Evolutionary conservation across 2,888 invertebrate species (phyloP).

Genomic region (Octodonta nipae): DNA sequence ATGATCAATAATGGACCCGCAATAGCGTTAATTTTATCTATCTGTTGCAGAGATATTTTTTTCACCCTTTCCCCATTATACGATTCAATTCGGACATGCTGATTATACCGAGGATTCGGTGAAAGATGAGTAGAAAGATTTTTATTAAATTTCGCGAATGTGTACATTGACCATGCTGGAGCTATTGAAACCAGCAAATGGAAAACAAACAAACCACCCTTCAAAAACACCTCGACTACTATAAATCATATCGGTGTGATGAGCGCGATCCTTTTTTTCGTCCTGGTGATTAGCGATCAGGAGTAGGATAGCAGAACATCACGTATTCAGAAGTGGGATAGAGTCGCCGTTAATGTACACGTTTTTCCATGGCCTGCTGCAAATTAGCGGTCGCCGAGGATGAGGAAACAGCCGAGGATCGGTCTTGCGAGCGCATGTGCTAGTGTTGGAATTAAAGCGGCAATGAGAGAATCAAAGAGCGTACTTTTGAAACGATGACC

Average conservation of each 20-base stretch:
- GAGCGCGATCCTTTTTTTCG: no score
- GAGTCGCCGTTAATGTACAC: slow-evolving; percentile 19
- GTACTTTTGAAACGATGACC: slow-evolving; percentile 39
- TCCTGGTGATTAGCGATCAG: not conserved
- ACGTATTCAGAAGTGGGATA: slow-evolving; percentile 14
- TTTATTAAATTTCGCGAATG: no score
- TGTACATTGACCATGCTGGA: no score
- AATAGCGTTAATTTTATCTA: no score
- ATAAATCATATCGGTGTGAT: not conserved
- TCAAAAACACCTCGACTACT: not conserved
- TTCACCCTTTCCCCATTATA: no score
- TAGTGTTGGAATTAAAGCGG: slow-evolving; percentile 32
- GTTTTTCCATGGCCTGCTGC: slow-evolving; percentile 25
- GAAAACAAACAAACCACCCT: slow-evolving; percentile 14
- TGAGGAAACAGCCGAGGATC: slow-evolving; percentile 19
- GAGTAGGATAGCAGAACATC: slow-evolving; percentile 11
- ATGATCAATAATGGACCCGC: no score
- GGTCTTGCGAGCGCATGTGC: slow-evolving; percentile 27
- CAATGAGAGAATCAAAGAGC: slow-evolving; percentile 38
- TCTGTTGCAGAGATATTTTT: no score
- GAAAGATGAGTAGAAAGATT: no score
- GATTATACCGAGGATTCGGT: no score
- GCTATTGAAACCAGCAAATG: slow-evolving; percentile 13
- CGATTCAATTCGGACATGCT: no score
- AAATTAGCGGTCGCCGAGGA: slow-evolving; percentile 26